Evolutionary conservation across 2,888 invertebrate species (phyloP).

Genomic region (Sminthurides aquaticus): DNA sequence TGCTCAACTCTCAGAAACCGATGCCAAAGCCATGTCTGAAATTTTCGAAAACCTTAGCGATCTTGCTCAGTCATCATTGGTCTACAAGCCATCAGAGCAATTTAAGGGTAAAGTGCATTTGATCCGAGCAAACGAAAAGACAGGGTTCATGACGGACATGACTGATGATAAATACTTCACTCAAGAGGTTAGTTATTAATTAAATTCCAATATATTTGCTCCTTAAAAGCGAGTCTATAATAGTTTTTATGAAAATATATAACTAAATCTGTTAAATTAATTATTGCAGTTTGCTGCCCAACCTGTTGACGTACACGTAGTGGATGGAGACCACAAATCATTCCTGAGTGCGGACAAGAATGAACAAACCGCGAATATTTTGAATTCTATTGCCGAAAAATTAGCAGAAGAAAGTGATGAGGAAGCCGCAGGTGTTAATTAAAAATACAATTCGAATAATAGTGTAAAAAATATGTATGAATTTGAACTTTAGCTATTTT

Average conservation of each 20-base stretch:
- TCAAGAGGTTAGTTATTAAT: conserved; percentile 8
- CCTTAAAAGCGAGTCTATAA: too few species aligned
- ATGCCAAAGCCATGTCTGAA: neutral
- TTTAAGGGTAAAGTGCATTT: conserved; percentile 8
- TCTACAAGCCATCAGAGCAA: neutral
- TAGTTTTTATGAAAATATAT: too few species aligned
- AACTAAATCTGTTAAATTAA: conserved; percentile 1
- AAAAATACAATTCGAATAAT: too few species aligned
- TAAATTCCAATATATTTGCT: too few species aligned
- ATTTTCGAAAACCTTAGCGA: neutral
- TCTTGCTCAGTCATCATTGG: neutral
- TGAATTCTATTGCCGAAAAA: conserved; percentile 7
- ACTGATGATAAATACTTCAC: conserved; percentile 7
- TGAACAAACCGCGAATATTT: conserved; percentile 6
- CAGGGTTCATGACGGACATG: neutral
- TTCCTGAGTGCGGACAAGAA: conserved; percentile 1
- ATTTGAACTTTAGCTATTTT: too few species aligned
- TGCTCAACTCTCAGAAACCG: neutral
- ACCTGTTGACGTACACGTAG: neutral
- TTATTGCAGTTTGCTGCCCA: neutral
- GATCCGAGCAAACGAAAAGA: conserved; percentile 7
- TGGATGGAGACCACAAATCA: conserved; percentile 8
- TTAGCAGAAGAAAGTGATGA: neutral
- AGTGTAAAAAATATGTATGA: too few species aligned
- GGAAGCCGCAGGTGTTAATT: too few species aligned